These are phyloP conservation scores for Labia minor DNA, from an alignment of 2,888 invertebrate genomes.

Conservation along the genomic window DNA sequence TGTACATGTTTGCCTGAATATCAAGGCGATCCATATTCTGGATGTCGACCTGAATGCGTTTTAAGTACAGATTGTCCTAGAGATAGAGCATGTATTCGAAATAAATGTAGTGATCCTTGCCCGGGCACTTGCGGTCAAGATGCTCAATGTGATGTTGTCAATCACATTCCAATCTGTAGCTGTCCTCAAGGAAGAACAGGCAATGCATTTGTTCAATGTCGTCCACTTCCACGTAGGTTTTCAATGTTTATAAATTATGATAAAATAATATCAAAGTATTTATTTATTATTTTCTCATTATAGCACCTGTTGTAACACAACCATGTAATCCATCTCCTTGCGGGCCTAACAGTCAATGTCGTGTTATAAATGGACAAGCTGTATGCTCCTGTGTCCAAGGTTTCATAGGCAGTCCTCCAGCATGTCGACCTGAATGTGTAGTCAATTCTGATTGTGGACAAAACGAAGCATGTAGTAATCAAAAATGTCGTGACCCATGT, in stretches of 20 bases:
- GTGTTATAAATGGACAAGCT: constrained; percentile 39
- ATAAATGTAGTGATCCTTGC: constrained; percentile 61
- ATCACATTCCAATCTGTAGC: constrained; percentile 60
- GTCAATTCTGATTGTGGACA: constrained; percentile 43
- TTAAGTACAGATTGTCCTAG: constrained; percentile 53
- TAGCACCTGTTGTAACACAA: constrained; percentile 42
- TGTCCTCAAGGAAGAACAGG: constrained; percentile 49
- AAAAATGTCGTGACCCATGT: constrained; percentile 44
- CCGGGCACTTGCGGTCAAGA: constrained; percentile 57
- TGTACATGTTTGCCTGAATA: constrained; percentile 63
- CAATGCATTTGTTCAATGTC: constrained; percentile 55
- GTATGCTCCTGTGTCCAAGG: constrained; percentile 41
- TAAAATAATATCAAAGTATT: neutral
- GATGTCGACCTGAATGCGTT: constrained; percentile 60
- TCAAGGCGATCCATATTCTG: constrained; percentile 58
- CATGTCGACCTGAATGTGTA: constrained; percentile 42
- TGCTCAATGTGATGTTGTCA: constrained; percentile 59
- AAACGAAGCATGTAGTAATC: constrained; percentile 43
- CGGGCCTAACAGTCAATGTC: constrained; percentile 42
- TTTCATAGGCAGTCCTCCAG: constrained; percentile 42
- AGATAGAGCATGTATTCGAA: constrained; percentile 52
- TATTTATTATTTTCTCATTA: constrained; percentile 22
- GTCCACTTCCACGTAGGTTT: constrained; percentile 34
- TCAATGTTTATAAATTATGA: constrained; percentile 16
- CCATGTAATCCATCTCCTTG: constrained; percentile 51